Evolutionary conservation across 2,888 invertebrate genomes (phyloP).

Genomic region (Epistrophella euchroma): DNA sequence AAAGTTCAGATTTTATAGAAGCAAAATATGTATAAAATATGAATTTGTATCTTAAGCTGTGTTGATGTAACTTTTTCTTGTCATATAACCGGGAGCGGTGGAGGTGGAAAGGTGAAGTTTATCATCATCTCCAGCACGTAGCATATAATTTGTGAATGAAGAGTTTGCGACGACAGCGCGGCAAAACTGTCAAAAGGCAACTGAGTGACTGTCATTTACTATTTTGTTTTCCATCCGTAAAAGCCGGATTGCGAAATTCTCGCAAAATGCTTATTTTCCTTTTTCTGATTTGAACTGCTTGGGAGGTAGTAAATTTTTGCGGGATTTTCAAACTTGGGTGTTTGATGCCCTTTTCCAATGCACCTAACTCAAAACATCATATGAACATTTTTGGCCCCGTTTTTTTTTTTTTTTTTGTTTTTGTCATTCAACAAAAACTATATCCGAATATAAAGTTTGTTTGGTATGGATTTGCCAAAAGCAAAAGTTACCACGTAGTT

Average conservation of each 20-base stretch:
- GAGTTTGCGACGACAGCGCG: conserved; percentile 36
- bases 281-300: background rate
- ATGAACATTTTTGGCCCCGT: conserved; percentile 51
- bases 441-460: conserved; percentile 33
- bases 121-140: conserved; percentile 64
- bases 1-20: conserved; percentile 44
- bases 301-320: conserved; percentile 50
- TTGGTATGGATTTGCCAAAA: conserved; percentile 38
- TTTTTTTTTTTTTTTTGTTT: no score
- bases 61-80: conserved; percentile 52
- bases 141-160: conserved; percentile 65
- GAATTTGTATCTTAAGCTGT: conserved; percentile 71
- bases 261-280: background rate
- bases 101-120: conserved; percentile 48
- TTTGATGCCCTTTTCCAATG: conserved; percentile 46
- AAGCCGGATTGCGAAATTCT: conserved; percentile 36
- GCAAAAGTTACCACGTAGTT: conserved; percentile 69
- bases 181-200: conserved; percentile 59
- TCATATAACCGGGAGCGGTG: background rate
- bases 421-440: conserved; percentile 50
- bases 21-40: conserved; percentile 61
- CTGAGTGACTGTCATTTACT: conserved; percentile 63
- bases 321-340: conserved; percentile 31
- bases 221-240: background rate
- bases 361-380: conserved; percentile 40